Conservation (phyloP, 2,797 vertebrate species). For the Ptychobarbus kaznakovi region DNA sequence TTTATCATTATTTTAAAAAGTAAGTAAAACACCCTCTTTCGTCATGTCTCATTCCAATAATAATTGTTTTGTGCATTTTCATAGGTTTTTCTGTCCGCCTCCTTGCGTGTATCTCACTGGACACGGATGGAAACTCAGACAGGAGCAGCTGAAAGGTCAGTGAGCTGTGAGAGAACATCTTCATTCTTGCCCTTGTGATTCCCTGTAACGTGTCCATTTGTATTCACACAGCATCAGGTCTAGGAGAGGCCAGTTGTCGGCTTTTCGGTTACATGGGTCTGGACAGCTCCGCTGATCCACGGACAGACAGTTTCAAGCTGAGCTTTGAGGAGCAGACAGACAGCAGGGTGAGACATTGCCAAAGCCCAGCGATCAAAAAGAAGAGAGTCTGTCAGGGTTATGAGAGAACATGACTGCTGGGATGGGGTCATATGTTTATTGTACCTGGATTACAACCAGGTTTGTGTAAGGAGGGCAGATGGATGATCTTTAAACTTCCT, state of each 20-base stretch:
- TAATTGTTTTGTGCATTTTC: background rate
- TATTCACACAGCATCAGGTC: constrained; percentile 72
- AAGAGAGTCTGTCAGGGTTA: constrained; percentile 21
- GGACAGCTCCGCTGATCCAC: constrained; percentile 83
- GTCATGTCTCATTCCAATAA: background rate
- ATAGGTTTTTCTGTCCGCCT: constrained; percentile 95
- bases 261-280: constrained; percentile 92
- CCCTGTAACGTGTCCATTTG: background rate
- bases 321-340: constrained; percentile 88
- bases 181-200: background rate
- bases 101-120: constrained; percentile 92
- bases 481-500: background rate
- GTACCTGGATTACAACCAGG: constrained; percentile 41
- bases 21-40: background rate
- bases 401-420: constrained; percentile 32
- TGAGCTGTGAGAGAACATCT: background rate
- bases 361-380: constrained; percentile 30
- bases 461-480: background rate
- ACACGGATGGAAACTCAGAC: constrained; percentile 86
- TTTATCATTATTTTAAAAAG: background rate
- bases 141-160: constrained; percentile 85
- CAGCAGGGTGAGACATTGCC: constrained; percentile 77
- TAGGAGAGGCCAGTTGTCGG: constrained; percentile 72
- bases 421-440: constrained; percentile 51
- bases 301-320: constrained; percentile 86